Evolutionary conservation across 2,797 vertebrate genomes (phyloP).

Genomic region (Tokudaia muenninki): DNA sequence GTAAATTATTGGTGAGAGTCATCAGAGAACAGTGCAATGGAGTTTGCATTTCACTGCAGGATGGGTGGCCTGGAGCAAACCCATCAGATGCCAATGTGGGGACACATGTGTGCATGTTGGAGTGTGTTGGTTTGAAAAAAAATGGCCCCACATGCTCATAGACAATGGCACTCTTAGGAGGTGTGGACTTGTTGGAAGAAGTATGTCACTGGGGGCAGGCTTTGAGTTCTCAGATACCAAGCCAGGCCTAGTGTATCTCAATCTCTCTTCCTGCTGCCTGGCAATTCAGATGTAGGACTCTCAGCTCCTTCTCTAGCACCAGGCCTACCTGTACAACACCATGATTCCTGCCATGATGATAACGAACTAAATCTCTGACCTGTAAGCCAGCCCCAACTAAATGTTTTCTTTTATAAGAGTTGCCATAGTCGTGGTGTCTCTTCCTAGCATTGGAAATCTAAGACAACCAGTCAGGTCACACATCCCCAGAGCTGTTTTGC

Average conservation of each 20-base stretch:
- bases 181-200: not conserved
- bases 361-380: not conserved
- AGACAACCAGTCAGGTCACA: not conserved
- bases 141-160: not conserved
- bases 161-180: not conserved
- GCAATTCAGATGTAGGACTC: not conserved
- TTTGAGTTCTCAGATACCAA: not conserved
- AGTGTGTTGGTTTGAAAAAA: not conserved
- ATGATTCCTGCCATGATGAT: not conserved
- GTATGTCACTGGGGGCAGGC: not conserved
- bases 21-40: not conserved
- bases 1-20: not conserved
- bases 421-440: not conserved
- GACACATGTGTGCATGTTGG: accelerated
- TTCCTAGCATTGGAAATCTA: not conserved
- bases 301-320: not conserved
- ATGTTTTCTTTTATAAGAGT: not conserved
- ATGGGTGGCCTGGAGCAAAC: not conserved
- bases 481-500: not conserved
- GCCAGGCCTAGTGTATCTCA: not conserved
- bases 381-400: not conserved
- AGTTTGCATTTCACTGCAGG: not conserved
- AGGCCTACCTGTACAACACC: not conserved
- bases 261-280: not conserved
- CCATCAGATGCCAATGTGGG: not conserved